These are phyloP conservation scores for Furcifer pardalis DNA, from an alignment of 2,797 vertebrate species.

Conservation along the genomic window DNA sequence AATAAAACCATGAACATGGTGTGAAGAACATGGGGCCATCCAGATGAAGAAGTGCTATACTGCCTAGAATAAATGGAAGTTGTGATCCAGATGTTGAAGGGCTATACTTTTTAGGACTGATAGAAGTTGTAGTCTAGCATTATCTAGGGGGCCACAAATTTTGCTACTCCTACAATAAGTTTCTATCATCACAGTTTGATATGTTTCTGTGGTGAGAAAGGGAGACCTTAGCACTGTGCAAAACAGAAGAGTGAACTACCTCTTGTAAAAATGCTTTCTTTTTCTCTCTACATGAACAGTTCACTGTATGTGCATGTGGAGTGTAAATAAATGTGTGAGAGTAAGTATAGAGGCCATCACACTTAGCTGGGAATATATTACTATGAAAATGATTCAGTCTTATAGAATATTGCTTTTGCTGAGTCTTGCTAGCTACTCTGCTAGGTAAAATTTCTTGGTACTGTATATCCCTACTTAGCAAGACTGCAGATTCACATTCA, in stretches of 20 bases:
- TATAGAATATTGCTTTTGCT: neutral
- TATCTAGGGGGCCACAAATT: too few relatives aligned
- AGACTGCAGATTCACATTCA: constrained; percentile 22
- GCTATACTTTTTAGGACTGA: neutral
- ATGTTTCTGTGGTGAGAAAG: neutral
- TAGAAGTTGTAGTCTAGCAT: neutral
- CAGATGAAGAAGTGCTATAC: neutral
- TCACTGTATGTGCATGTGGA: too few relatives aligned
- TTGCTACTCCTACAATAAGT: too few relatives aligned
- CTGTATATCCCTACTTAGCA: neutral
- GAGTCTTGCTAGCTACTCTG: neutral
- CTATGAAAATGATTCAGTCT: neutral
- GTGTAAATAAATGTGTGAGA: neutral
- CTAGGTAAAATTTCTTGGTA: neutral
- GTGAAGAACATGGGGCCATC: neutral
- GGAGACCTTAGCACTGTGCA: neutral
- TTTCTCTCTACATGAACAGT: neutral
- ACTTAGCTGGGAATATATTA: neutral
- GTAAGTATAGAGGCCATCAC: neutral
- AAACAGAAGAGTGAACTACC: neutral
- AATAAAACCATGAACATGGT: too few relatives aligned
- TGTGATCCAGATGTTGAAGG: neutral
- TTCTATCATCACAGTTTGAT: too few relatives aligned
- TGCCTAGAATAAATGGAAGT: neutral
- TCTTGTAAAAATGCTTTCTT: neutral